Conservation (phyloP, 1,140 invertebrate species). For the Tetraneura akinire region DNA sequence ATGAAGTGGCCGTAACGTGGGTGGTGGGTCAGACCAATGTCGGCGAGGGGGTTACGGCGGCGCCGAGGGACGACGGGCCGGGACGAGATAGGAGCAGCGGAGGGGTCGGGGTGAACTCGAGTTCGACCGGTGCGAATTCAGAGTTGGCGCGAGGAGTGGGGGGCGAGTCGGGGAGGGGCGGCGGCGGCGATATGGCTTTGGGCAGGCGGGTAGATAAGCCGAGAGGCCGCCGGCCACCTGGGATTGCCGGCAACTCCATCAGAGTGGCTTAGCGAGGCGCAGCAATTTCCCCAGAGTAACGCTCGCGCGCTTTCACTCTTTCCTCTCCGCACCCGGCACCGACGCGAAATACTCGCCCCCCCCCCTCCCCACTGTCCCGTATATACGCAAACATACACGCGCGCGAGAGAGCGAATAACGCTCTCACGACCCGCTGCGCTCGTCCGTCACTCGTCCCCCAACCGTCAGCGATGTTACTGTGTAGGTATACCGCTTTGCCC, state of each 20-base stretch:
- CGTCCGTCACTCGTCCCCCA: not conserved
- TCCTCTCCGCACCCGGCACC: not conserved
- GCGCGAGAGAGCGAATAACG: too few species aligned
- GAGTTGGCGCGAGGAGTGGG: not conserved
- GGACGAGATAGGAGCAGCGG: not conserved
- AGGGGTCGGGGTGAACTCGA: conserved; percentile 2
- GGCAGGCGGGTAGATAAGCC: conserved; percentile 35
- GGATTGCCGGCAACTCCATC: conserved; percentile 49
- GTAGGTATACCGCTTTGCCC: too few species aligned
- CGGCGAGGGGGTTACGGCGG: not conserved
- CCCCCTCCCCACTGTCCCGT: not conserved
- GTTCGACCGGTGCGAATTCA: conserved; percentile 44
- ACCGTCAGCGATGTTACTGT: not conserved
- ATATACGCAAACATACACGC: not conserved
- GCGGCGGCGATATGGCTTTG: not conserved
- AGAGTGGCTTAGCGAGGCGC: conserved; percentile 51
- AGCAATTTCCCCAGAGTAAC: conserved; percentile 51
- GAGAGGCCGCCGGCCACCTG: conserved; percentile 49
- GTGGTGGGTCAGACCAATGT: not conserved
- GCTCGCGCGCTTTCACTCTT: conserved; percentile 36
- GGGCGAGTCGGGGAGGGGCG: not conserved
- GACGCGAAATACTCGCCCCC: not conserved
- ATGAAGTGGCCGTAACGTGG: not conserved
- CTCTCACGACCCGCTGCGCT: not conserved
- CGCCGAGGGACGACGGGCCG: not conserved